These are phyloP conservation scores for Oligia latruncula DNA, from an alignment of 2,888 invertebrate genomes.

Conservation along the genomic window DNA sequence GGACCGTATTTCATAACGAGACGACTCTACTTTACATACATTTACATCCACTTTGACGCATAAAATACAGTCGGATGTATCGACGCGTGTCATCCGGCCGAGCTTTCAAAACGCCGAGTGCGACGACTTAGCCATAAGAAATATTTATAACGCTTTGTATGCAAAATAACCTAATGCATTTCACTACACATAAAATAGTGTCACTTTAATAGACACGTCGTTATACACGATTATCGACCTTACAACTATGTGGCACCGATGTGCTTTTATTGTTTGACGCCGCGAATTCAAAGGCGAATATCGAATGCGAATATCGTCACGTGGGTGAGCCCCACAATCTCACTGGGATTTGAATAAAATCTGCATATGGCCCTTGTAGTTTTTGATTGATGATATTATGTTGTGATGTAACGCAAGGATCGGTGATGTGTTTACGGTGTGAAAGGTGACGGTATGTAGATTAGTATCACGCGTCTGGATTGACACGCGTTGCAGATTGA, in stretches of 20 bases:
- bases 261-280: constrained; percentile 70
- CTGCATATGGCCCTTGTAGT: constrained; percentile 82
- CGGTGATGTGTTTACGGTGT: constrained; percentile 77
- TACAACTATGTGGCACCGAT: constrained; percentile 72
- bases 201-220: constrained; percentile 75
- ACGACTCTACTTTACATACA: constrained; percentile 83
- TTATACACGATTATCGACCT: constrained; percentile 79
- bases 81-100: constrained; percentile 84
- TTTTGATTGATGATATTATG: constrained; percentile 83
- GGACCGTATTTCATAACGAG: constrained; percentile 78
- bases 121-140: constrained; percentile 82
- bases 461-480: constrained; percentile 82
- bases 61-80: constrained; percentile 81
- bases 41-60: constrained; percentile 84
- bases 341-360: constrained; percentile 82
- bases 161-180: constrained; percentile 87
- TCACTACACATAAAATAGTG: constrained; percentile 77
- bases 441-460: constrained; percentile 88
- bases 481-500: constrained; percentile 81
- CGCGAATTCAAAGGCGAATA: constrained; percentile 70
- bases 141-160: constrained; percentile 90
- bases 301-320: constrained; percentile 72
- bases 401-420: constrained; percentile 80
- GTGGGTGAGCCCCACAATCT: constrained; percentile 81
- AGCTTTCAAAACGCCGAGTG: constrained; percentile 83